Base-by-base conservation (phyloP, 2,888 invertebrate genomes). In the Euplexia lucipara region DNA sequence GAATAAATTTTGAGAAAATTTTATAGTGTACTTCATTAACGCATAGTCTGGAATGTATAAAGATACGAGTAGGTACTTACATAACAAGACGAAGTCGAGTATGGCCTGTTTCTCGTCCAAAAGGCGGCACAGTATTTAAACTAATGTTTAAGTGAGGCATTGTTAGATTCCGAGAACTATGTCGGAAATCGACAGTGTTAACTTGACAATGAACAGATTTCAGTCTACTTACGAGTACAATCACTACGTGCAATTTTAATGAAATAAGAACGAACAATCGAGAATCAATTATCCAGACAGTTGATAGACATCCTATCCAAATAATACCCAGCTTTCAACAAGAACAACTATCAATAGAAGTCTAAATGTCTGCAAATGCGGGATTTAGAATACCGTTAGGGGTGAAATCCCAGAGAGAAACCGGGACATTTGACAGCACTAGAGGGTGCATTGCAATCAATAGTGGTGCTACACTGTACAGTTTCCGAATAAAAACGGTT, bases 361-460 rank as follows among this genome's bases (percentile, higher is more conserved):
- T 54, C 37, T 69, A 58, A 71, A 56, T 47, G 42, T 58, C 47
- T 53, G 37, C 7, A 35, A 60, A 56, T 42, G 16, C 41, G 30
- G 39, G 41, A 51, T 51, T 37, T 45, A n/a, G n/a, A 51, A 49
- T 34, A 16, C n/a, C 20, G 20, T 49, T 34, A 26, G n/a, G 16
- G 32, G 26, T 3, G 1, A 51, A 71, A 41, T 53, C 48, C 42
- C 44, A 14, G 34, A 42, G 57, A 34, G 51, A 63, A 22, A 48
- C 37, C n/a, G 18, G 45, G 45, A 61, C 51, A 52, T 65, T 68
- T 63, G 60, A 61, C 62, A 70, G 51, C 61, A 60, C 51, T 61
- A 47, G 59, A 63, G 61, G 68, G 47, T 64, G 69, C 68, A 78
- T 78, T 78, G 64, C 74, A 69, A 72, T 78, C 73, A 75, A 74